Conservation (phyloP, 2,113 vertebrate genomes). For the Periophthalmus modestus region DNA sequence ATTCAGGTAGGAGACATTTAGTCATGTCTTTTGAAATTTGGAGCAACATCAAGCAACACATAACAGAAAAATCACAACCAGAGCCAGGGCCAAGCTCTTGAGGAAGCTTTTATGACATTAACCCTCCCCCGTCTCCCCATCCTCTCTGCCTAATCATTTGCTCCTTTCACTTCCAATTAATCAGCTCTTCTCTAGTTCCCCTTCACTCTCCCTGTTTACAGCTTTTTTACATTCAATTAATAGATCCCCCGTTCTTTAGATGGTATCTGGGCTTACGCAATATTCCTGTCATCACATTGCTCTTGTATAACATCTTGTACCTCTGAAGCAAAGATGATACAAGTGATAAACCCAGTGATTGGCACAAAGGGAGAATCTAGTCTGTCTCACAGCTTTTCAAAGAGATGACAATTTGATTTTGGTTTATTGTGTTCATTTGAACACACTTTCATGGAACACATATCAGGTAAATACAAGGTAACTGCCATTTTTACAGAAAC, state of each 20-base stretch:
- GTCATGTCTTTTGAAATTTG: background rate
- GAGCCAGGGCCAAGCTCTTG: background rate
- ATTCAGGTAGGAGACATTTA: too few relatives aligned
- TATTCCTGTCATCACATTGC: constrained; percentile 22
- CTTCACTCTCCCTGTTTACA: constrained; percentile 20
- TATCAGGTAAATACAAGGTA: background rate
- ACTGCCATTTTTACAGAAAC: background rate
- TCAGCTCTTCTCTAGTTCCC: constrained; percentile 19
- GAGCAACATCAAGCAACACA: background rate
- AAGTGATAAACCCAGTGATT: background rate
- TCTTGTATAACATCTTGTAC: constrained; percentile 30
- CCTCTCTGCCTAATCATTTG: constrained; percentile 34
- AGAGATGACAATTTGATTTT: background rate
- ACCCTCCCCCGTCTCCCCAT: background rate
- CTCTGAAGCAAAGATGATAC: constrained; percentile 3
- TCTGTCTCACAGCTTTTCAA: background rate
- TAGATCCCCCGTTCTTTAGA: constrained; percentile 15
- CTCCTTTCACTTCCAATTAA: constrained; percentile 36
- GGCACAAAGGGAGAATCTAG: background rate
- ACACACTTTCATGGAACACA: background rate
- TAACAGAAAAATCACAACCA: background rate
- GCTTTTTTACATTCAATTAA: constrained; percentile 45
- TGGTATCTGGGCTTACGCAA: constrained; percentile 24
- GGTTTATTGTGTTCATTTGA: background rate
- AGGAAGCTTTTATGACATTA: constrained; percentile 47